Conservation (phyloP, 2,888 invertebrate species). For the Rotaria socialis region DNA sequence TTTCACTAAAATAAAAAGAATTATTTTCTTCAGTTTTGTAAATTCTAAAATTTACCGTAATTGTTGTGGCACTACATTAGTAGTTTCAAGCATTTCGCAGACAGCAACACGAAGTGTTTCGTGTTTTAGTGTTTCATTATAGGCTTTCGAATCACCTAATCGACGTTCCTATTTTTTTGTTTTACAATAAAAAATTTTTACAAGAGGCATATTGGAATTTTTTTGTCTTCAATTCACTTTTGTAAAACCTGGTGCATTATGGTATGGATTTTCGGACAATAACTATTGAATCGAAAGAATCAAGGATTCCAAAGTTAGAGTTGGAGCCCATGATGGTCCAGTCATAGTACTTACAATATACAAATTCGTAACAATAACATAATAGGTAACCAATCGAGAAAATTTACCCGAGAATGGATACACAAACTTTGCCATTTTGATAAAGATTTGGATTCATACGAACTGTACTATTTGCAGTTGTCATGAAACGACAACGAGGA, state of each 20-base stretch:
- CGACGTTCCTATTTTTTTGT: too few species aligned
- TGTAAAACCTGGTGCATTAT: slow-evolving; percentile 67
- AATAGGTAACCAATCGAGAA: neutral
- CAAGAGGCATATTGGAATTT: too few species aligned
- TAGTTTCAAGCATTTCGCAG: slow-evolving; percentile 63
- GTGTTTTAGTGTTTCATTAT: slow-evolving; percentile 64
- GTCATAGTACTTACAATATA: slow-evolving; percentile 62
- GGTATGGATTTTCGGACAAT: slow-evolving; percentile 66
- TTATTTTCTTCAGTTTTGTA: too few species aligned
- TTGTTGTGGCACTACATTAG: slow-evolving; percentile 52
- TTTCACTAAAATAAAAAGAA: slow-evolving; percentile 56
- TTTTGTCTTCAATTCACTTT: slow-evolving; percentile 53
- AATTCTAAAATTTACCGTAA: slow-evolving; percentile 51
- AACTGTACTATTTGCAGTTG: slow-evolving; percentile 65
- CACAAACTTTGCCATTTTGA: slow-evolving; percentile 65
- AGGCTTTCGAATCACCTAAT: slow-evolving; percentile 61
- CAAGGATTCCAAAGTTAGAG: slow-evolving; percentile 63
- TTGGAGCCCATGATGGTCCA: slow-evolving; percentile 65
- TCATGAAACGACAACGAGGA: slow-evolving; percentile 65
- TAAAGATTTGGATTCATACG: slow-evolving; percentile 68
- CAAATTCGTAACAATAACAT: slow-evolving; percentile 25
- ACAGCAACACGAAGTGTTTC: slow-evolving; percentile 65
- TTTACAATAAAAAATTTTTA: slow-evolving; percentile 49
- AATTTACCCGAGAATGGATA: slow-evolving; percentile 63
- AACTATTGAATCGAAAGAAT: slow-evolving; percentile 66